These are phyloP conservation scores for Oligia fasciuncula DNA, from an alignment of 2,888 invertebrate genomes.

Conservation along the genomic window DNA sequence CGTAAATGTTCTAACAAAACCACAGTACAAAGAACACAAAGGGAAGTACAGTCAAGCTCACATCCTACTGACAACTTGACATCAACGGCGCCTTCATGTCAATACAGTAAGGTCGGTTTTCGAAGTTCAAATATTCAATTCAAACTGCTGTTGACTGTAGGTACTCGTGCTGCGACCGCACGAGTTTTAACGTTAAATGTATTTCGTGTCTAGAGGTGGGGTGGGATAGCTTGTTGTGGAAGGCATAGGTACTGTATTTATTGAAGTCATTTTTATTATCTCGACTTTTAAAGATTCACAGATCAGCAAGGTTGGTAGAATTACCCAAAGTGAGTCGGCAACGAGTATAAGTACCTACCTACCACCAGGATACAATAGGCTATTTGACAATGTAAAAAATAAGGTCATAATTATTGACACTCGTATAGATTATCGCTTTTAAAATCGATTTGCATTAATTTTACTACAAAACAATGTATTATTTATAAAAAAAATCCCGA, in stretches of 20 bases:
- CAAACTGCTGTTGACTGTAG: neutral
- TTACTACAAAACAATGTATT: no score
- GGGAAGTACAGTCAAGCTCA: constrained; percentile 15
- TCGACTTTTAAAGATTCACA: neutral
- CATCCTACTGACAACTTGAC: neutral
- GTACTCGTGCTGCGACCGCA: constrained; percentile 43
- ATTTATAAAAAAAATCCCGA: no score
- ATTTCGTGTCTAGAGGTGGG: neutral
- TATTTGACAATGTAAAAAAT: no score
- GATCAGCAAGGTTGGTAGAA: neutral
- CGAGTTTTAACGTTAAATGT: constrained; percentile 41
- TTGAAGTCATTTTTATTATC: neutral
- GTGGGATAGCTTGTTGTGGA: neutral
- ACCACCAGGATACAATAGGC: no score
- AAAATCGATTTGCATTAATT: no score
- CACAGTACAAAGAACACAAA: constrained; percentile 48
- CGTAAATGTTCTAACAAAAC: constrained; percentile 47
- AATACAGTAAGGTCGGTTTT: neutral
- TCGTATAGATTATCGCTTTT: no score
- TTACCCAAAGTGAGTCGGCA: neutral
- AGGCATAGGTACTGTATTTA: neutral
- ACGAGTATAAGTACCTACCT: no score
- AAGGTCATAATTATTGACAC: no score
- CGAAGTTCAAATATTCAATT: neutral
- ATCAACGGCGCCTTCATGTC: neutral